Evolutionary conservation across 2,113 vertebrate species (phyloP), one percentile per base, ranked within the genome.

Genomic region (Lathamus discolor): DNA sequence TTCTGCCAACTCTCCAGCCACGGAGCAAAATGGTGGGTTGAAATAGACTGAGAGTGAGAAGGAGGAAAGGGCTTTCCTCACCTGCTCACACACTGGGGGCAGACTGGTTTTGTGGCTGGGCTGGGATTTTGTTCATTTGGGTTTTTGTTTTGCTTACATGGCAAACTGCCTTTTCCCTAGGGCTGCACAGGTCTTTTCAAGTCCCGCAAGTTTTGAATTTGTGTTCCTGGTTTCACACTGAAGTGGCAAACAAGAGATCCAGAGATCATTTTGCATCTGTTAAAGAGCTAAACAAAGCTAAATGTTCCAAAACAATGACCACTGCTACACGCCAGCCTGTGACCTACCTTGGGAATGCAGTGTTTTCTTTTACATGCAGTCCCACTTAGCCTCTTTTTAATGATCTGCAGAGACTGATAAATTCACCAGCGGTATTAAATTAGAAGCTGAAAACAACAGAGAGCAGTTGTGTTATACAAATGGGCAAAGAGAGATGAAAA

Each of bases 371-470:
- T 33, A 74, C 46, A 90, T 83, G 76, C 54, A 84, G 51, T 77
- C 46, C 83, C 55, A 81, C 20, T 54, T 20, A 83, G 68, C n/a
- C 76, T 66, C n/a, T 81, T 83, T 70, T 49, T 64, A 93, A 78
- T 37, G 43, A 92, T 88, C 57, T 91, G 77, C 80, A 92, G 46
- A 90, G 46, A 91, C 51, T 13, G 23, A 78, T 51, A 86, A 84
- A 75, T 54, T 88, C 83, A 92, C 43, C 43, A 12, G 51, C 15
- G 55, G 37, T 55, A 90, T 74, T 90, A 90, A 94, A 92, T 83
- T 75, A 88, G 72, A 92, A 88, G 33, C 48, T n/a, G 54, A 90
- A 81, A 92, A 72, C 68, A 90, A 93, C 68, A 92, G 22, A 88
- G 23, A 13, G 5, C 20, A 88, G 81, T 68, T 61, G 33, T 4